Percentiles rank a stretch among this genome's conserved stretches.
These are phyloP conservation scores for Pecten maximus DNA, from an alignment of 2,888 invertebrate genomes.

Conservation along the genomic window DNA sequence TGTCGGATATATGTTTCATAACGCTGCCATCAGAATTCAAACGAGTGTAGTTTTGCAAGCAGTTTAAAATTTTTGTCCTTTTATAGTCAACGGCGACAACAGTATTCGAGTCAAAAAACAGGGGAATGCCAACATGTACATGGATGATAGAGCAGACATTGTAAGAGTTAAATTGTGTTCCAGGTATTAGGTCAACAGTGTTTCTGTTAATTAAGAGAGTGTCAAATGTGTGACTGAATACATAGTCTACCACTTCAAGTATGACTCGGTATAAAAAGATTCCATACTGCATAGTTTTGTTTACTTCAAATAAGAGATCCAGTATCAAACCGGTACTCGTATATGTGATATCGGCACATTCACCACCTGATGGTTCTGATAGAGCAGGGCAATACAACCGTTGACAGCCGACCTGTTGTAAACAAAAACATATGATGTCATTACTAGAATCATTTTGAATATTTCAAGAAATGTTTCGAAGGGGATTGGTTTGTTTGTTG, in stretches of 20 bases:
- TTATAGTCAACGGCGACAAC: neutral
- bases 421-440: neutral
- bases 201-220: neutral
- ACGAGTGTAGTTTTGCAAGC: neutral
- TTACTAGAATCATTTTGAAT: neutral
- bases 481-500: too few species aligned
- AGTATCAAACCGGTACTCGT: neutral
- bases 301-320: slow-evolving; percentile 5
- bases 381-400: neutral
- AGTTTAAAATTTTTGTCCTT: neutral
- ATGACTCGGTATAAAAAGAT: too few species aligned
- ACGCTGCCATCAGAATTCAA: neutral
- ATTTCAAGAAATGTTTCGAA: neutral
- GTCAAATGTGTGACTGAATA: neutral
- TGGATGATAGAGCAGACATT: neutral
- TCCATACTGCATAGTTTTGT: neutral
- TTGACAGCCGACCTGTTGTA: neutral
- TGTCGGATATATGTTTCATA: neutral
- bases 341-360: neutral
- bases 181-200: neutral
- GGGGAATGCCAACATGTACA: neutral
- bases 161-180: neutral
- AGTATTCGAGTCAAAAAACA: neutral
- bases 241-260: too few species aligned
- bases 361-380: neutral